Percentiles rank a stretch among this genome's conserved stretches.
Evolutionary conservation across 2,113 vertebrate species (phyloP).

Genomic region (Uria lomvia): DNA sequence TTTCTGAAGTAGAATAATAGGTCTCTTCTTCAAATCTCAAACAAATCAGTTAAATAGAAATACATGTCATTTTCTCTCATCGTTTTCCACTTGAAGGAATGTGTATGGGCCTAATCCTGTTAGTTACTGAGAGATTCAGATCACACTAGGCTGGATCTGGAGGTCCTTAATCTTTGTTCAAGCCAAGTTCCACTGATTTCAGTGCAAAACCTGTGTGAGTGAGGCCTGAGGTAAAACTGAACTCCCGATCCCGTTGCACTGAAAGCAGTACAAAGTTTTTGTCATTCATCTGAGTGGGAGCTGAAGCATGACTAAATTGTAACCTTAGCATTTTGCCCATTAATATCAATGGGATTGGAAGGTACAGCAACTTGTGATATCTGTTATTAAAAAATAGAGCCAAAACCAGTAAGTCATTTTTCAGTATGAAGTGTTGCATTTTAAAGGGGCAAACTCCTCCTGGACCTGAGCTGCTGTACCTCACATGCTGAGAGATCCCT

Average conservation of each 20-base stretch:
- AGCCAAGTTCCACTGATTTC: background rate
- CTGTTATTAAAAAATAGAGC: background rate
- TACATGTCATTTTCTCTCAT: background rate
- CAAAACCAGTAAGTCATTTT: background rate
- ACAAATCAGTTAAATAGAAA: background rate
- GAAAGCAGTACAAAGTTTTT: background rate
- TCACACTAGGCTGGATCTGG: background rate
- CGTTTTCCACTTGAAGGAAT: background rate
- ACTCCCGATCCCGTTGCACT: background rate
- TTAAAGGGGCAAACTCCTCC: background rate
- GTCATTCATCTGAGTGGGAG: background rate
- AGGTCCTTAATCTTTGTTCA: background rate
- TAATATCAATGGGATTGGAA: background rate
- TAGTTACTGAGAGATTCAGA: background rate
- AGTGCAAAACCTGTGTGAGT: background rate
- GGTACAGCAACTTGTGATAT: background rate
- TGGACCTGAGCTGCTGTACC: background rate
- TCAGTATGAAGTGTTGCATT: background rate
- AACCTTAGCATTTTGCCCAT: background rate
- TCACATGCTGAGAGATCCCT: background rate
- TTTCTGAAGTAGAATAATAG: background rate
- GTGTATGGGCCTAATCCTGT: background rate
- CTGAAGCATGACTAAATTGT: background rate
- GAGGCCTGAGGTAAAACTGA: background rate
- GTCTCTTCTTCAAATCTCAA: background rate